Percentiles rank a stretch among this genome's conserved stretches.
Conservation (phyloP, 1,140 invertebrate species). For the Helicorthomorpha holstii region DNA sequence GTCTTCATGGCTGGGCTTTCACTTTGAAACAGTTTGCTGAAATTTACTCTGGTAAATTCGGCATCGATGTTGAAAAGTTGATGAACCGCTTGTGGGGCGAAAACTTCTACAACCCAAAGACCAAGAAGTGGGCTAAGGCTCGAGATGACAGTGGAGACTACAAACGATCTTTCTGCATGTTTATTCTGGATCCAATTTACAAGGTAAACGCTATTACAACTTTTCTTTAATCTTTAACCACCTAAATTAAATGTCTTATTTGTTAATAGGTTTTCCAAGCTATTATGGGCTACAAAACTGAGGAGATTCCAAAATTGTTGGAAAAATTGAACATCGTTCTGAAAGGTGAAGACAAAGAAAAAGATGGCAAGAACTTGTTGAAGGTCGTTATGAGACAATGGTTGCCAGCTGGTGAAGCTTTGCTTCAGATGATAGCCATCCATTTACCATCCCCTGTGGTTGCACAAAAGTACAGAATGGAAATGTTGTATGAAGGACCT, state of each 20-base stretch:
- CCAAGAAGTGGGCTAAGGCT: constrained; percentile 94
- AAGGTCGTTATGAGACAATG: constrained; percentile 97
- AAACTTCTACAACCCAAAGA: constrained; percentile 93
- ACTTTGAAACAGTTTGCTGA: constrained; percentile 98
- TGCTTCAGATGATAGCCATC: constrained; percentile 99
- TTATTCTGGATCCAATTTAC: constrained; percentile 96
- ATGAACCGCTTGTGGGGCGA: constrained; percentile 82
- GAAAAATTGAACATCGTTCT: constrained; percentile 83
- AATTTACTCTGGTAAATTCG: constrained; percentile 98
- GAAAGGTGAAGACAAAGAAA: constrained; percentile 87
- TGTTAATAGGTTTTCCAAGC: constrained; percentile 63
- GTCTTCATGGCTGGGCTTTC: constrained; percentile 98
- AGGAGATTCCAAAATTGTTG: constrained; percentile 69
- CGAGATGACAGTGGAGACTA: constrained; percentile 62
- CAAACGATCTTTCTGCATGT: constrained; percentile 96
- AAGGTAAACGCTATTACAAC: constrained; percentile 41
- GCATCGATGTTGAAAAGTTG: constrained; percentile 89
- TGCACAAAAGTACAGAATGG: constrained; percentile 98
- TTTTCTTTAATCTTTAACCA: neutral
- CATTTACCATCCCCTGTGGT: constrained; percentile 97
- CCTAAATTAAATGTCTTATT: constrained; percentile 2
- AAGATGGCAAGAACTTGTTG: constrained; percentile 77
- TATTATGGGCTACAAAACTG: constrained; percentile 97
- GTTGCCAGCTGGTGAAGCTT: constrained; percentile 96
- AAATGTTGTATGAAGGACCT: constrained; percentile 97